Base-by-base conservation (phyloP, 2,888 invertebrate species). In the Synanthedon myopaeformis region DNA sequence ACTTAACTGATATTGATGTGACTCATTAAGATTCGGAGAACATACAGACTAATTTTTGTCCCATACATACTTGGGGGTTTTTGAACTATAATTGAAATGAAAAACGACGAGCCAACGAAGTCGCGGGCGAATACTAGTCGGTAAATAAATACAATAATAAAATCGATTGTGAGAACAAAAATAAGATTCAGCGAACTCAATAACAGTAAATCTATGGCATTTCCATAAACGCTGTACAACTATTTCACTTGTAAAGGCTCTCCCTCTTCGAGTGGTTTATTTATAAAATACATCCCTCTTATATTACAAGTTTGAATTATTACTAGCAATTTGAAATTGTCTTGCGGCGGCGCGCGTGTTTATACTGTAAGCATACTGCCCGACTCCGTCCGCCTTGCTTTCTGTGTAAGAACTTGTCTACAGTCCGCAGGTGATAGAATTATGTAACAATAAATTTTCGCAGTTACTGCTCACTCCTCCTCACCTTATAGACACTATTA, bases 321-420 rank as follows among this genome's bases (percentile, higher is more conserved):
- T 68, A 72, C 70, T 61, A 58, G 77, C 74, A 76, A 79, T 79
- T 79, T 78, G 71, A 76, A 77, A 72, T 76, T 77, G 78, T 78
- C 79, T 78, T 68, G 76, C 69, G 78, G 78, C 76, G 66, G 59
- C 59, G 65, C 65, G 57, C 59, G 56, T 56, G 54, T 58, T 41
- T 61, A 58, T 60, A 58, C 60, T 61, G 58, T 55, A 59, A 59
- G 53, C 54, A 52, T 56, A 52, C 58, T 55, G 52, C 49, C 59
- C 57, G 55, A 58, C 55, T 58, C 55, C 55, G 56, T 56, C 59
- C 55, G 49, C 53, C 52, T 62, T 56, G 57, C 63, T 56, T 57
- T 62, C 67, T 67, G 48, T 23, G 10, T 41, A 51, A 8, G 51
- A 19, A 41, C 68, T 66, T 66, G 65, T 72, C 70, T 64, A 66